phyloP scores from a whole-genome alignment of 2,797 vertebrate genomes.

The Picus viridis region DNA sequence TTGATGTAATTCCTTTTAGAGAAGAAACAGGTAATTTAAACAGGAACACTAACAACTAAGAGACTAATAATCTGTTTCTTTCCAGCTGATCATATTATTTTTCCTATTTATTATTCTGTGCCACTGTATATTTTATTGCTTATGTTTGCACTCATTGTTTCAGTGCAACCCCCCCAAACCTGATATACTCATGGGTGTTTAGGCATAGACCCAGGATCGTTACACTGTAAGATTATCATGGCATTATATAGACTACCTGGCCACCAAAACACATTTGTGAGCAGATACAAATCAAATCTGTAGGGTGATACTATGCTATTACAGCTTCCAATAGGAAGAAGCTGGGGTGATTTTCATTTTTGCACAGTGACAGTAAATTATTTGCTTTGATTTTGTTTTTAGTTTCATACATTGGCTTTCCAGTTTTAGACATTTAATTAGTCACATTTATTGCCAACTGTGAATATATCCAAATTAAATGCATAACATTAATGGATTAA shows the following conservation, averaged over 20 bases:
- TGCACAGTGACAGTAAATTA: neutral
- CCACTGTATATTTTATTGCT: neutral
- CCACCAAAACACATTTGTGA: neutral
- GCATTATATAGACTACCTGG: neutral
- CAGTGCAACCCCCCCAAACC: neutral
- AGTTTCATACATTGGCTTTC: neutral
- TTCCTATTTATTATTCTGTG: neutral
- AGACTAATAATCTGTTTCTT: neutral
- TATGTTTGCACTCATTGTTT: neutral
- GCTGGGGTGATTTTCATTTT: neutral
- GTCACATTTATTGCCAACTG: neutral
- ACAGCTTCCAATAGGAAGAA: neutral
- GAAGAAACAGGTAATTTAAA: neutral
- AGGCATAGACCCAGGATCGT: neutral
- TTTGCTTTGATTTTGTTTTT: neutral
- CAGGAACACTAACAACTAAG: neutral
- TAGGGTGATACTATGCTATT: neutral
- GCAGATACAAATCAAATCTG: neutral
- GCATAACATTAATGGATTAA: neutral
- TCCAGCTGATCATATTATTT: neutral
- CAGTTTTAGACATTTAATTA: neutral
- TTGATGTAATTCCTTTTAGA: neutral
- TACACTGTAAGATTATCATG: neutral
- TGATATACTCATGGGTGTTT: neutral
- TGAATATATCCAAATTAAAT: neutral